Base-by-base conservation (phyloP, 2,113 vertebrate genomes). In the Psilopsiagon aymara region DNA sequence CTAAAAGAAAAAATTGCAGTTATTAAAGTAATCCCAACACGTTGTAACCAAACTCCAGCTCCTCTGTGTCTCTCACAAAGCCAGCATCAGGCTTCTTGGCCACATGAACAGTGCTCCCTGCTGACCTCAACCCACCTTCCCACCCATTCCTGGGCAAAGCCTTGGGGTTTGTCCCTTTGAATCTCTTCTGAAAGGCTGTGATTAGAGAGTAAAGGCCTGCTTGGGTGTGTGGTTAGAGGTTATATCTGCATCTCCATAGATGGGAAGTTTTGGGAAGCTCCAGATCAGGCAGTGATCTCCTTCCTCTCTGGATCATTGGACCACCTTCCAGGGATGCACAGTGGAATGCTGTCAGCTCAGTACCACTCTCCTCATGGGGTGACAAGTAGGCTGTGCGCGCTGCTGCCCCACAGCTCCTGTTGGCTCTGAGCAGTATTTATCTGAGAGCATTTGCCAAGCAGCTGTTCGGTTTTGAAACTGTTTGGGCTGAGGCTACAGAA, bases 281-380 rank as follows among this genome's bases (percentile, higher is more conserved):
- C 57, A n/a, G 62, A 1, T 0, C 4, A 37, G 25, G 31, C 57
- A 39, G 33, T 2, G 44, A 9, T 57, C 53, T 49, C 31, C 55
- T 37, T 80, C 35, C 57, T 29, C 25, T 59, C 25, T 31, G 49
- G 23, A 43, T 60, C 52, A 33, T 14, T 57, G 33, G 19, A 15
- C 53, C 35, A 14, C 46, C 47, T 44, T 33, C 57, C 62, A 88
- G 76, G 4, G 29, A 16, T 21, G 35, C 39, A 6, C 28, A 28
- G 27, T n/a, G 85, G n/a, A 81, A 17, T 27, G 33, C 10, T 5
- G 0, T 16, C 2, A 46, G 21, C 66, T 79, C 62, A 29, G 39
- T 44, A 33, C 21, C 0, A 0, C 31, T 49, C 18, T 41, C 17
- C 51, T 46, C 1, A 0, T 9, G 49, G 41, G 21, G 18, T 16